Evolutionary conservation across 2,888 invertebrate genomes (phyloP).

Genomic region (Synanthedon tipuliformis): DNA sequence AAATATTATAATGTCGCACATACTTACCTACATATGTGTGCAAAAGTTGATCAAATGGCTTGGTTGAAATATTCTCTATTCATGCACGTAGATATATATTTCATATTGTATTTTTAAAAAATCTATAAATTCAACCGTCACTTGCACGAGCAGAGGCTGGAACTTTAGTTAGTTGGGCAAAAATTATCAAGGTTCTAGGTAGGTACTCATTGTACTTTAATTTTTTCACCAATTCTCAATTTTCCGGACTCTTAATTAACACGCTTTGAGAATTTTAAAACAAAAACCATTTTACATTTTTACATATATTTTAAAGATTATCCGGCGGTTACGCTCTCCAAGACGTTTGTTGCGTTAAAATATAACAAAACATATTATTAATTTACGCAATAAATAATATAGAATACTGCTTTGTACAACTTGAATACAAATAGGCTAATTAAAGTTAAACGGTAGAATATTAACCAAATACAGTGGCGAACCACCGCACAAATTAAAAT

Average conservation of each 20-base stretch:
- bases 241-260: background rate
- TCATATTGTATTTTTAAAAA: too few species aligned
- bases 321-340: background rate
- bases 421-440: constrained; percentile 63
- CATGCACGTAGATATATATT: too few species aligned
- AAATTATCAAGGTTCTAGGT: background rate
- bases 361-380: constrained; percentile 33
- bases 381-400: constrained; percentile 52
- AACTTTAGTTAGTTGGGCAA: too few species aligned
- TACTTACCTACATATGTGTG: too few species aligned
- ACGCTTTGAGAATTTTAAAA: background rate
- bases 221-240: background rate
- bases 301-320: background rate
- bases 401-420: constrained; percentile 53
- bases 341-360: constrained; percentile 5
- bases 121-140: too few species aligned
- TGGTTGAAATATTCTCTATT: too few species aligned
- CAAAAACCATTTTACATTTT: background rate
- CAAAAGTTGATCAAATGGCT: too few species aligned
- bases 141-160: too few species aligned
- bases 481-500: background rate
- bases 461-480: constrained; percentile 32
- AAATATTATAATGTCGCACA: too few species aligned
- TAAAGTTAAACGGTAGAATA: constrained; percentile 54
- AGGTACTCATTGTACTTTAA: background rate